A percentile compares a stretch with the other conserved stretches of the same genome.
These are phyloP conservation scores for Nomada ruficornis DNA, from an alignment of 2,888 invertebrate species.

Conservation along the genomic window DNA sequence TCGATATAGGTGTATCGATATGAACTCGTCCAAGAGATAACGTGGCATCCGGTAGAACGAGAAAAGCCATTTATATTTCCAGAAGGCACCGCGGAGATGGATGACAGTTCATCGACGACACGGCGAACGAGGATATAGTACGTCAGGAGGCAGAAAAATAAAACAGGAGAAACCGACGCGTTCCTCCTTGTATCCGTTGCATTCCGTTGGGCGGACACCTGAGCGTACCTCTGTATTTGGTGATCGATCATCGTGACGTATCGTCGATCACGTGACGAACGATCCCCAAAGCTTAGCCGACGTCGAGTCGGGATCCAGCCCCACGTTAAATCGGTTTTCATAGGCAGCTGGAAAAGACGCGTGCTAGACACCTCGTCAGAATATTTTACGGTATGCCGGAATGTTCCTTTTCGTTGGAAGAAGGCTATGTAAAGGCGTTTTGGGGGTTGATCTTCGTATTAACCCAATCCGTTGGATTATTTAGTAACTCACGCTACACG, in stretches of 20 bases:
- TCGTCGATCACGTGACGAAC: slow-evolving; percentile 64
- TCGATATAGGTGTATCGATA: slow-evolving; percentile 38
- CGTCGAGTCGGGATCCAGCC: slow-evolving; percentile 23
- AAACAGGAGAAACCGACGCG: slow-evolving; percentile 13
- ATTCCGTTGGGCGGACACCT: slow-evolving; percentile 51
- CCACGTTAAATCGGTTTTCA: slow-evolving; percentile 38
- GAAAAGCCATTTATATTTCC: slow-evolving; percentile 56
- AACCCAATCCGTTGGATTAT: no score
- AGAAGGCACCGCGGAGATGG: slow-evolving; percentile 42
- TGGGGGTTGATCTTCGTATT: no score
- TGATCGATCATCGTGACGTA: slow-evolving; percentile 72
- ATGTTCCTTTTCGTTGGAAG: background rate
- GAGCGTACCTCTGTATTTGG: slow-evolving; percentile 60
- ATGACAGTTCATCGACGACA: slow-evolving; percentile 55
- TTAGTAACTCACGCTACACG: no score
- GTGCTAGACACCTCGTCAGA: background rate
- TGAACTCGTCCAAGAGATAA: slow-evolving; percentile 31
- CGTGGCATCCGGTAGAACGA: slow-evolving; percentile 25
- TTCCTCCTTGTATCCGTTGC: slow-evolving; percentile 35
- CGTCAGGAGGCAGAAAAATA: slow-evolving; percentile 21
- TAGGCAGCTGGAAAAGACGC: slow-evolving; percentile 25
- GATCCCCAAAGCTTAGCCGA: slow-evolving; percentile 26
- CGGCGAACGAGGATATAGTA: slow-evolving; percentile 27
- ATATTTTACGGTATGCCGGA: background rate
- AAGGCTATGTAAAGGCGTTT: no score